Evolutionary conservation across 2,113 vertebrate genomes (phyloP).

Genomic region (Parotia lawesii): DNA sequence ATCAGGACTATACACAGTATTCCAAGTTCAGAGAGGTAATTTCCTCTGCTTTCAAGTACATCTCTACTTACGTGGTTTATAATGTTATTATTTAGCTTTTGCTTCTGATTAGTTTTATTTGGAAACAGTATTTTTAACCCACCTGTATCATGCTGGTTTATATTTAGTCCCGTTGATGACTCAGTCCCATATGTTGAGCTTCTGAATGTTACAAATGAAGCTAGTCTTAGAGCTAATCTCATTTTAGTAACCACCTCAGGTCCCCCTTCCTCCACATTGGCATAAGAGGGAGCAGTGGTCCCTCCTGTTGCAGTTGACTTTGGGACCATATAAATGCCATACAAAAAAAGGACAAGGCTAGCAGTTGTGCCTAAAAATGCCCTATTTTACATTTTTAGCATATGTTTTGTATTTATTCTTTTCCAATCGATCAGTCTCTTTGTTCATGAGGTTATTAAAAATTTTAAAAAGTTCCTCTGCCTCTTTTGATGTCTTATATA

Average conservation of each 20-base stretch:
- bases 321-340: background rate
- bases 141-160: conserved; percentile 1
- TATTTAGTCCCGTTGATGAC: conserved; percentile 33
- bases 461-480: background rate
- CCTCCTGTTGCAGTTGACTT: background rate
- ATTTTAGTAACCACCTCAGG: background rate
- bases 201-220: conserved; percentile 38
- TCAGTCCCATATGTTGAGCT: conserved; percentile 14
- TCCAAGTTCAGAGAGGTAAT: conserved; percentile 47
- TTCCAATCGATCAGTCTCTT: background rate
- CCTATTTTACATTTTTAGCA: background rate
- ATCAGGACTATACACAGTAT: background rate
- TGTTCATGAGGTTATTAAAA: background rate
- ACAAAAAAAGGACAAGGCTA: background rate
- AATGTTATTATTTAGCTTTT: conserved; percentile 61
- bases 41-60: conserved; percentile 61
- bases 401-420: conserved; percentile 14
- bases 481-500: conserved; percentile 38
- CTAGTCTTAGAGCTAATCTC: background rate
- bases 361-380: background rate
- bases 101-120: conserved; percentile 63
- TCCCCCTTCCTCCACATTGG: background rate
- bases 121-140: conserved; percentile 55
- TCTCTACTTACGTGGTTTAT: conserved; percentile 40
- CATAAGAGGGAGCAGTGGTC: background rate